Conservation (phyloP, 2,888 invertebrate genomes). For the Notodonta dromedarius region DNA sequence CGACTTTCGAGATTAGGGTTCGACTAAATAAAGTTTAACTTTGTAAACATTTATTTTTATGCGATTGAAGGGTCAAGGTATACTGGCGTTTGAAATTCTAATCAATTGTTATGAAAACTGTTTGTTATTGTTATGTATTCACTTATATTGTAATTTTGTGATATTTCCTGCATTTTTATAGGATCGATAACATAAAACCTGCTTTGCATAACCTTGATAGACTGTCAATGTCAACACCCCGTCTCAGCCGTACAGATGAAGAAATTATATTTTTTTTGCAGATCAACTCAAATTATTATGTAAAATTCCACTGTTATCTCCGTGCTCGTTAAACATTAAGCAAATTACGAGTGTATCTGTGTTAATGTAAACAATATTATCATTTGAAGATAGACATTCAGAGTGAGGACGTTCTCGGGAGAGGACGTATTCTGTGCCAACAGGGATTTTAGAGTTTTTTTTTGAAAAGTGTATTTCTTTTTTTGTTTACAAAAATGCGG, state of each 20-base stretch:
- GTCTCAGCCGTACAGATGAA: slow-evolving; percentile 8
- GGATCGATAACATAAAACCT: not conserved
- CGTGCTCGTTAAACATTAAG: slow-evolving; percentile 28
- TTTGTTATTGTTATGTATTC: not conserved
- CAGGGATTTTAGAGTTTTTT: not conserved
- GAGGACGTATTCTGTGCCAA: slow-evolving; percentile 51
- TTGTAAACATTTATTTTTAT: not conserved
- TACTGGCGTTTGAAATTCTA: not conserved
- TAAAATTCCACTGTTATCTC: slow-evolving; percentile 64
- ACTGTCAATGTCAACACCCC: slow-evolving; percentile 21
- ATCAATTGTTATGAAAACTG: slow-evolving; percentile 2
- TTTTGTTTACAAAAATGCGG: slow-evolving; percentile 68
- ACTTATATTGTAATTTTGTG: not conserved
- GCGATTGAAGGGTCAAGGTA: not conserved
- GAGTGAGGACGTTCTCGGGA: slow-evolving; percentile 47
- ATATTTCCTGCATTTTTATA: not conserved
- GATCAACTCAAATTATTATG: slow-evolving; percentile 39
- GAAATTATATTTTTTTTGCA: slow-evolving; percentile 13
- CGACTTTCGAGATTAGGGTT: not conserved
- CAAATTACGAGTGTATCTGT: slow-evolving; percentile 25
- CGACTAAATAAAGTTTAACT: not conserved
- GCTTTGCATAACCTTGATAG: slow-evolving; percentile 16
- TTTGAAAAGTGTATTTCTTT: slow-evolving; percentile 34
- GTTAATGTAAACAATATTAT: slow-evolving; percentile 49
- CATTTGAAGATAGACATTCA: slow-evolving; percentile 48